Evolutionary conservation across 2,797 vertebrate species (phyloP).

Genomic region (Buphagus erythrorhynchus): DNA sequence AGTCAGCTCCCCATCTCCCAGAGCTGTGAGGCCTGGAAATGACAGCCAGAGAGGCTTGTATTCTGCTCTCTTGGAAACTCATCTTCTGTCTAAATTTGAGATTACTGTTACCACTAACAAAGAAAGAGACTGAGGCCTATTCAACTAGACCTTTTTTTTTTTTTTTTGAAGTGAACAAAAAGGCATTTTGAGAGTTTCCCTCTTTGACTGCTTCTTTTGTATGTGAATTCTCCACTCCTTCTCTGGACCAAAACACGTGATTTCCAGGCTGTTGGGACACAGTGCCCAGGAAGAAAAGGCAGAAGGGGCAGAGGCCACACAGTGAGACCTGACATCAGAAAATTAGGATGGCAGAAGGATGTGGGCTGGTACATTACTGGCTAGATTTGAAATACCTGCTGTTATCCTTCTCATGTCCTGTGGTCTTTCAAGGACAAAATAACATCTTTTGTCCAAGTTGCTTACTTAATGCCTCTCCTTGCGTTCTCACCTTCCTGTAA

Average conservation of each 20-base stretch:
- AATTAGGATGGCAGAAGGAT: background rate
- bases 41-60: background rate
- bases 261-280: background rate
- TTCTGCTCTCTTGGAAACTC: background rate
- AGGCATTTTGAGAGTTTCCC: background rate
- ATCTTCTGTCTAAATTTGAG: background rate
- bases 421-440: background rate
- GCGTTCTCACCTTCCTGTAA: background rate
- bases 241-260: rapidly evolving
- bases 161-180: background rate
- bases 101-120: background rate
- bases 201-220: background rate
- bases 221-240: background rate
- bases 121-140: background rate
- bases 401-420: background rate
- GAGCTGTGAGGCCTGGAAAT: background rate
- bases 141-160: background rate
- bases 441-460: background rate
- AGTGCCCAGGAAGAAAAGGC: background rate
- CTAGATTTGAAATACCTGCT: background rate
- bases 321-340: rapidly evolving
- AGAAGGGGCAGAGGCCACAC: background rate
- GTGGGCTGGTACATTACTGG: background rate
- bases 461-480: background rate
- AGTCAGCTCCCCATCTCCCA: background rate